Base-by-base conservation (phyloP, 2,888 invertebrate species). In the Watsonalla cultraria region DNA sequence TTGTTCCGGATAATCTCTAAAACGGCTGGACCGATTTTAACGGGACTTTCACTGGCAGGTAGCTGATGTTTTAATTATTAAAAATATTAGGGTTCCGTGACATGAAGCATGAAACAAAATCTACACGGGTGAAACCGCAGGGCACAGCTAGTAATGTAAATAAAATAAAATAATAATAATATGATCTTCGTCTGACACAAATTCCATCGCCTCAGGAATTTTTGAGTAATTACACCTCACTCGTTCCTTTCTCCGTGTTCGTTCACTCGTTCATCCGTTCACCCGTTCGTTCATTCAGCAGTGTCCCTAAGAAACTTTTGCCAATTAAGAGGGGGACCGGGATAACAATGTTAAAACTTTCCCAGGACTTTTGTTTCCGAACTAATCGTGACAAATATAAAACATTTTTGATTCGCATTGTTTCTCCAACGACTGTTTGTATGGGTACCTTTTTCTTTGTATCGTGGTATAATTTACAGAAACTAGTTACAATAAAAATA, bases 191-290 rank as follows among this genome's bases (percentile, higher is more conserved):
- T 42, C 14, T 48, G 6, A 14, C 14, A 15, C 37, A 8, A 11
- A 39, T 7, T 37, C 14, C 37, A 49, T 49, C 15, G 15, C 37
- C 39, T 74, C 65, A 70, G 72, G 75, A 72, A 74, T 76, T 76
- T 78, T 78, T 77, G 74, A 78, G 77, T 80, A 81, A 82, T 80
- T 80, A 81, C 75, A 74, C 72, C 70, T 74, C 70, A 64, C 62
- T 60, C 63, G 58, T 64, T 61, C 59, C 60, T 65, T 62, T 66
- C 68, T 60, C 73, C 80, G 72, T 80, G 78, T 80, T 78, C 80
- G 68, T 70, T 81, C 76, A 79, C 65, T 76, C 78, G 74, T 72
- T 77, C 77, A 76, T 66, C 68, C 81, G 73, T 70, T 72, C 63
- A 61, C 65, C 66, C 64, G 64, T 54, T 57, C 67, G 58, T 72